Conservation (phyloP, 2,113 vertebrate species). For the Tympanuchus pallidicinctus region DNA sequence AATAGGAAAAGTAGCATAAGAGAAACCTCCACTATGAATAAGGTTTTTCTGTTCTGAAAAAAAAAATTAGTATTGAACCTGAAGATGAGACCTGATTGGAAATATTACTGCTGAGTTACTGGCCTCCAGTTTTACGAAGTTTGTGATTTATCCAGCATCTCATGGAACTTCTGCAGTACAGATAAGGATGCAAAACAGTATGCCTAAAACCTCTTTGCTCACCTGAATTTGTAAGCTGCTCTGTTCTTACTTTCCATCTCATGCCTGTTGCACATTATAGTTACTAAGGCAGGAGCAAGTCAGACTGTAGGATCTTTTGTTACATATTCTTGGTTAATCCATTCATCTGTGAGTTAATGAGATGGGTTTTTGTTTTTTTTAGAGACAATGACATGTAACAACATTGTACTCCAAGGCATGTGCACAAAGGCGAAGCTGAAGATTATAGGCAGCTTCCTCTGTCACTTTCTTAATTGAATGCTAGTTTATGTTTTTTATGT, state of each 20-base stretch:
- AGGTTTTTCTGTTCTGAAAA: neutral
- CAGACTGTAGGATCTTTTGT: neutral
- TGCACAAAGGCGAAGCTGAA: neutral
- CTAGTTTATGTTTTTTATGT: neutral
- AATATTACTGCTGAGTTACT: neutral
- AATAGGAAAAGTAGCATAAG: neutral
- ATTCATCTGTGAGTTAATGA: neutral
- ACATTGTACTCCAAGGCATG: neutral
- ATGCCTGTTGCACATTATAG: neutral
- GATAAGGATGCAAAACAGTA: neutral
- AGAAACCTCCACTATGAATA: neutral
- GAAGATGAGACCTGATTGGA: neutral
- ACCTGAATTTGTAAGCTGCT: neutral
- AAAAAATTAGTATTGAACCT: neutral
- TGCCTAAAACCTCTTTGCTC: neutral
- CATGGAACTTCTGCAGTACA: neutral
- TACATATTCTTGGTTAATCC: neutral
- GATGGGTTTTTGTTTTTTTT: neutral
- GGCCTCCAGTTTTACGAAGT: neutral
- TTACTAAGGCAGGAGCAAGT: neutral
- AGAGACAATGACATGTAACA: neutral
- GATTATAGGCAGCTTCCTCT: neutral
- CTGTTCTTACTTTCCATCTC: neutral
- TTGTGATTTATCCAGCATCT: neutral
- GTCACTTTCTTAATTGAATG: neutral